Percentiles rank a stretch among this genome's conserved stretches.
Conservation (phyloP, 1,140 invertebrate species). For the Pseudomyrmex flavicornis region DNA sequence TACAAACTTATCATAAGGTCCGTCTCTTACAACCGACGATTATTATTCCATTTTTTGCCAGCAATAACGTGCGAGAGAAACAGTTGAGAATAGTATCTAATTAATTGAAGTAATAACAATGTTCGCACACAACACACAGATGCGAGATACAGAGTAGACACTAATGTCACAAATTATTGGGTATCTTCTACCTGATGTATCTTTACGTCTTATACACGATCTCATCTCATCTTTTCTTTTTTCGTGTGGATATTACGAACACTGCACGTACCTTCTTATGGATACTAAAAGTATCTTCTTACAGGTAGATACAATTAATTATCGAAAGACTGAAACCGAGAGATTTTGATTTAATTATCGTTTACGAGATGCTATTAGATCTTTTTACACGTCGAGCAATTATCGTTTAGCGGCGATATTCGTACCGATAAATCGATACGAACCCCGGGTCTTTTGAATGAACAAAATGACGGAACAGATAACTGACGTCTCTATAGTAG, state of each 20-base stretch:
- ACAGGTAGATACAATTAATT: not conserved
- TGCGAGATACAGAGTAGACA: not conserved
- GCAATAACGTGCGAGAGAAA: constrained; percentile 10
- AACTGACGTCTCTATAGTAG: constrained; percentile 85
- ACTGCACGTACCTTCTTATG: not conserved
- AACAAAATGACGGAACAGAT: constrained; percentile 80
- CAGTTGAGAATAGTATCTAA: not conserved
- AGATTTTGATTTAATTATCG: not conserved
- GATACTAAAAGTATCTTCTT: not conserved
- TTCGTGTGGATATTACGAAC: not conserved
- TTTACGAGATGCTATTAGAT: not conserved
- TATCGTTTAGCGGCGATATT: not conserved
- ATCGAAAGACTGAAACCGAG: not conserved
- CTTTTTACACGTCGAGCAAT: not conserved
- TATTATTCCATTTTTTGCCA: constrained; percentile 12
- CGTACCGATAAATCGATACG: constrained; percentile 22
- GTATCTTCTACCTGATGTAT: not conserved
- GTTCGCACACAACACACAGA: constrained; percentile 30
- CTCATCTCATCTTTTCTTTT: not conserved
- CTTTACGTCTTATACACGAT: no score
- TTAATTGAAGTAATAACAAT: constrained; percentile 42
- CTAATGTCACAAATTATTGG: constrained; percentile 14
- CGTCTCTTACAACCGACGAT: not conserved
- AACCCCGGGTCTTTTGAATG: constrained; percentile 51
- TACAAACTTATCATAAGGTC: not conserved